Base-by-base conservation (phyloP, 2,797 vertebrate species). In the Phylloscopus collybita region DNA sequence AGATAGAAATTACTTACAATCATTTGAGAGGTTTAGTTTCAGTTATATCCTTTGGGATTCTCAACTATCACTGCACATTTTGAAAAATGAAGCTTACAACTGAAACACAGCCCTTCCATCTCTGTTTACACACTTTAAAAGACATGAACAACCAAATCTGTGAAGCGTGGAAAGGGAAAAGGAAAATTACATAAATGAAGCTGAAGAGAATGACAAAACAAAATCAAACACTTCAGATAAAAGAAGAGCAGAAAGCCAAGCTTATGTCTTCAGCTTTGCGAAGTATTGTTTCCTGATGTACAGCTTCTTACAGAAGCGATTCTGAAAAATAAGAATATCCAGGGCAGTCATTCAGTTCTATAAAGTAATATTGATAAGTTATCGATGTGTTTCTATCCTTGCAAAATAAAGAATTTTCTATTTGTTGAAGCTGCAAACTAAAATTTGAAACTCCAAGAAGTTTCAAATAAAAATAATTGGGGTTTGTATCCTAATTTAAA, bases 181-280 rank as follows among this genome's bases (percentile, higher is more conserved):
- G 47, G 44, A 80, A 82, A 96, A 92, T 71, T 70, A 42, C 25
- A 88, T 62, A 92, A 81, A 88, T 50, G 12, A 93, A 61, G 56
- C 22, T 59, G 56, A 92, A 90, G 22, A 82, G 47, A 91, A 80
- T 80, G 76, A 78, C 72, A 89, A 93, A 88, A 74, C n/a, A 87
- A 84, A 90, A 59, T 51, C 56, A 81, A 94, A 75, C 22, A 54
- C 13, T 69, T 73, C 53, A 90, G 67, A 70, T 67, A 49, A 81
- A 86, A 75, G 25, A 82, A 70, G n/a, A 80, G 18, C 11, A 75
- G 40, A n/a, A 90, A 29, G 61, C 50, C 95, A 96, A 93, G 51
- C 73, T 91, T 91, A 61, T 67, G 72, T 88, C 80, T 83, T 89
- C 38, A 67, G 36, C 40, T 86, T 72, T 85, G 47, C 29, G 86